Base-by-base conservation (phyloP, 2,888 invertebrate species). In the Lepetodrilus schrolli region DNA sequence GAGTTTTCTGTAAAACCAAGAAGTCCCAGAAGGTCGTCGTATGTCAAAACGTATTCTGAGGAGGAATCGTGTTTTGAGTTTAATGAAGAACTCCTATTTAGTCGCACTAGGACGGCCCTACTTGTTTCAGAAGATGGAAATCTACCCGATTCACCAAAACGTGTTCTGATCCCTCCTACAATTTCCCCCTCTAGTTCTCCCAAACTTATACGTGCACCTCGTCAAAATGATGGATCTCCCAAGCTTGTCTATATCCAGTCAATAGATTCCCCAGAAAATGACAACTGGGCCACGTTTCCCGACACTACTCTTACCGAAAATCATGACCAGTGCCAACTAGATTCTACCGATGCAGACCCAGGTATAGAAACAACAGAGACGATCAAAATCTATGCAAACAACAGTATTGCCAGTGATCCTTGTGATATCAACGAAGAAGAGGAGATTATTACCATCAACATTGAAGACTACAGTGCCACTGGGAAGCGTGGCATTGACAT, bases 61-160 rank as follows among this genome's bases (percentile, higher is more conserved):
- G 80, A 78, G 4, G 69, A 69, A 30, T 65, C 65, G 4, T 71
- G 71, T 51, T 78, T 82, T 77, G 81, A 80, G 49, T 88, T 87
- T 73, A 84, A 82, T 75, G 88, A 88, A 73, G 87, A 85, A 30
- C 74, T 82, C 37, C 76, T 88, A n/a, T 88, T 87, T 75, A 84
- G 85, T 37, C 84, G 82, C 49, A 87, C 85, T 26, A 82, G 82
- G 47, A 82, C 86, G 43, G 86, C 86, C n/a, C 78, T 87, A 51
- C 76, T 88, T 23, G 80, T 87, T 10, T 78, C 84, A 43, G 82
- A 84, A 68, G 84, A 82, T 74, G 80, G 81, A 4, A 66, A 74
- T 13, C 70, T 82, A 20, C 83, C 82, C 5, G 73, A 78, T 10
- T 88, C 87, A 4, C 87, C 87, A 2, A 83, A 84, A 23, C 69